Percentiles rank a stretch among this genome's conserved stretches.
Conservation (phyloP, 2,113 vertebrate genomes). For the Halichoerus grypus region DNA sequence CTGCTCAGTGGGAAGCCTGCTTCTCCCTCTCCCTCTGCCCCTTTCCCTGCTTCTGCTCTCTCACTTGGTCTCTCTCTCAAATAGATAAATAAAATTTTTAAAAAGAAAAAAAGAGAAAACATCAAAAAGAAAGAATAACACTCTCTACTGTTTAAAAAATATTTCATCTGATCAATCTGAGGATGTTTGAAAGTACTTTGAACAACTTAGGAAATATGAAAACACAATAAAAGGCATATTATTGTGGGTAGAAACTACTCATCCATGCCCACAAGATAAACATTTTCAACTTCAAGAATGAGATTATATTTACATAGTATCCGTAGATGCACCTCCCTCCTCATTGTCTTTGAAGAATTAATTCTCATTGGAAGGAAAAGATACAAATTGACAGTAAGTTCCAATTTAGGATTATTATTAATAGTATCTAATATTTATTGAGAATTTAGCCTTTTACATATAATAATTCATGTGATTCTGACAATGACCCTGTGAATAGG, state of each 20-base stretch:
- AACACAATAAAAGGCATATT: not conserved
- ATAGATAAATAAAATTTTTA: not conserved
- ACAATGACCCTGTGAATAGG: not conserved
- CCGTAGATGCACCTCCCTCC: not conserved
- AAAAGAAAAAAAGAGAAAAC: not conserved
- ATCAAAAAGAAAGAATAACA: not conserved
- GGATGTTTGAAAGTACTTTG: not conserved
- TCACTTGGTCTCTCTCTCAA: not conserved
- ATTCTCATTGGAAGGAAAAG: not conserved
- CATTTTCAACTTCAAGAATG: not conserved
- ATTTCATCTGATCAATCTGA: not conserved
- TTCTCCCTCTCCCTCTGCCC: not conserved
- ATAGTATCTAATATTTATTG: not conserved
- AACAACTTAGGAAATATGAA: not conserved
- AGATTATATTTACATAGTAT: not conserved
- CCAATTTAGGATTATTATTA: not conserved
- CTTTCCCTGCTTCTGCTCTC: not conserved
- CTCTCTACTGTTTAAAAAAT: not conserved
- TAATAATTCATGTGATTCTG: conserved; percentile 2
- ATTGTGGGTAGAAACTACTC: not conserved
- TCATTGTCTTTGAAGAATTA: not conserved
- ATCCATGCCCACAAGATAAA: not conserved
- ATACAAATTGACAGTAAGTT: not conserved
- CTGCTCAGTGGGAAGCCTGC: too few species aligned
- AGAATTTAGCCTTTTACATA: not conserved